A percentile compares a stretch with the other conserved stretches of the same genome.
Evolutionary conservation across 2,888 invertebrate genomes (phyloP).

Genomic region (Ariolimax columbianus): DNA sequence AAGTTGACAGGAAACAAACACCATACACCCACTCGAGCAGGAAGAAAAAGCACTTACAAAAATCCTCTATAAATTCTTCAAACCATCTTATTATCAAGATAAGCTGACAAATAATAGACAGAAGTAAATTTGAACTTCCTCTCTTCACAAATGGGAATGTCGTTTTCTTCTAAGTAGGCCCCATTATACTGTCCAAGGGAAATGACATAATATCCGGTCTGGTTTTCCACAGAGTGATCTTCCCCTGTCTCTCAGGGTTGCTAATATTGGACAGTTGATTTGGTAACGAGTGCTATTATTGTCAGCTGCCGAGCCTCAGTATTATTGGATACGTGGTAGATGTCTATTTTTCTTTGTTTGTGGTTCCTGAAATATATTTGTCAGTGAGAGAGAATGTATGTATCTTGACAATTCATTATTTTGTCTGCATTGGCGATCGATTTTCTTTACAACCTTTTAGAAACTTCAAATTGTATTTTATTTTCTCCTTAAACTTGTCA

Average conservation of each 20-base stretch:
- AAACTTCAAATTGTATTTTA: no score
- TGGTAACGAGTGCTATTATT: background rate
- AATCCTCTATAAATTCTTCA: background rate
- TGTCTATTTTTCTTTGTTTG: no score
- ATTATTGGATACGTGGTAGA: no score
- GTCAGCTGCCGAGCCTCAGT: background rate
- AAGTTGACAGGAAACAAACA: no score
- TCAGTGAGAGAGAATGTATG: no score
- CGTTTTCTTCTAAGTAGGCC: background rate
- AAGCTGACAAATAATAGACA: constrained; percentile 5
- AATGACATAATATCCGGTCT: constrained; percentile 30
- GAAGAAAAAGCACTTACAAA: no score
- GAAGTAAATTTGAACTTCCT: background rate
- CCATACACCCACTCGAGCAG: no score
- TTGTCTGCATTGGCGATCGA: no score
- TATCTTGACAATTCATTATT: no score
- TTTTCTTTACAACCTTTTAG: no score
- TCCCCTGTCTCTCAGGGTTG: background rate
- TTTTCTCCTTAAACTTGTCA: no score
- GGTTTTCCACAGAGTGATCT: background rate
- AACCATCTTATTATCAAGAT: background rate
- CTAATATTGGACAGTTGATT: background rate
- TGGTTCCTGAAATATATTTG: no score
- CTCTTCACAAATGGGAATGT: constrained; percentile 8
- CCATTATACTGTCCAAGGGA: constrained; percentile 12